phyloP scores from a whole-genome alignment of 1,140 invertebrate species.

The Megathymus violae region DNA sequence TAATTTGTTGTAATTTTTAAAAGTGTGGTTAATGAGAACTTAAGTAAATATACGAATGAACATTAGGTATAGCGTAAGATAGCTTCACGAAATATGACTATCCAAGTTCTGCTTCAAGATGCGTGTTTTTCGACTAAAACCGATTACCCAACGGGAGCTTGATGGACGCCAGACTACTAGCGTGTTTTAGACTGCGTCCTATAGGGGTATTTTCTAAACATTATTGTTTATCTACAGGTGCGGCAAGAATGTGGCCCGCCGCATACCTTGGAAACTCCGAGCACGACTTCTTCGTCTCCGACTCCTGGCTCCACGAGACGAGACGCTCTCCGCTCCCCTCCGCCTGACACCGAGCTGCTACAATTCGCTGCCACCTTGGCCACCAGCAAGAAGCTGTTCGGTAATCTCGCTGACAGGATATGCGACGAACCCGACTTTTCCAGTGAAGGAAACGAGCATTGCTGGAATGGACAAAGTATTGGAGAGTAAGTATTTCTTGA shows the following conservation, averaged over 20 bases:
- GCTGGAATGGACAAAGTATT: constrained; percentile 90
- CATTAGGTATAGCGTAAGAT: too few relatives aligned
- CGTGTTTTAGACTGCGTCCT: too few relatives aligned
- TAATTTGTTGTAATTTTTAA: too few relatives aligned
- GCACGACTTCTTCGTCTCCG: constrained; percentile 44
- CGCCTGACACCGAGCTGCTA: constrained; percentile 84
- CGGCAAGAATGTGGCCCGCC: constrained; percentile 83
- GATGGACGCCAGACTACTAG: too few relatives aligned
- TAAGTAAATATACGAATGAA: too few relatives aligned
- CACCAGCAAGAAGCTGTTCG: constrained; percentile 88
- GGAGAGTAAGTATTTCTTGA: constrained; percentile 92
- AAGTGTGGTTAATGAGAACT: too few relatives aligned
- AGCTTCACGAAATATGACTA: too few relatives aligned
- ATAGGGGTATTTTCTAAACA: too few relatives aligned
- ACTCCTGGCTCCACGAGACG: constrained; percentile 54
- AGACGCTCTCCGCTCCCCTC: constrained; percentile 65
- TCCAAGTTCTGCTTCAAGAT: too few relatives aligned
- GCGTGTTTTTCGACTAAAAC: too few relatives aligned
- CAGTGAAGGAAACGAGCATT: constrained; percentile 84
- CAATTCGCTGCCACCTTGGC: constrained; percentile 87
- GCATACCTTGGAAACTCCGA: constrained; percentile 63
- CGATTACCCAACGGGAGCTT: too few relatives aligned
- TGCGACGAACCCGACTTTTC: constrained; percentile 86
- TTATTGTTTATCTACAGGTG: constrained; percentile 70
- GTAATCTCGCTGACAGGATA: constrained; percentile 87